These are phyloP conservation scores for Drosophila erecta DNA, from an alignment of 1,140 invertebrate species.

Conservation along the genomic window DNA sequence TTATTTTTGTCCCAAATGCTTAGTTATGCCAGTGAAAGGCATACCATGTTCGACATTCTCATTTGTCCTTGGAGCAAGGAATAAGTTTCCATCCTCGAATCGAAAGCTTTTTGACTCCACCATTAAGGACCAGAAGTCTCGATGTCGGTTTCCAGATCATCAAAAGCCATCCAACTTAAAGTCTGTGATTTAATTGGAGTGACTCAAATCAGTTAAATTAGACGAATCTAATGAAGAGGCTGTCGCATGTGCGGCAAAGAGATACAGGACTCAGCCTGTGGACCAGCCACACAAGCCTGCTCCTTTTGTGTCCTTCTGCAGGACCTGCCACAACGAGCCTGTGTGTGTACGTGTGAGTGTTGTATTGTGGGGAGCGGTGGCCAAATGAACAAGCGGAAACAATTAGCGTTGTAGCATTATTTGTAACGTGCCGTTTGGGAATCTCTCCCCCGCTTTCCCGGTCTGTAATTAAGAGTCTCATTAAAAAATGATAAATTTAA, in stretches of 20 bases:
- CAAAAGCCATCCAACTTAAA: constrained; percentile 26
- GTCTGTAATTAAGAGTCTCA: constrained; percentile 80
- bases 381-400: constrained; percentile 81
- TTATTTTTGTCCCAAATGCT: neutral
- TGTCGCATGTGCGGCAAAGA: constrained; percentile 36
- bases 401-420: constrained; percentile 80
- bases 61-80: constrained; percentile 5
- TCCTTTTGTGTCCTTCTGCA: constrained; percentile 17
- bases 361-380: constrained; percentile 21
- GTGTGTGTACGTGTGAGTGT: neutral
- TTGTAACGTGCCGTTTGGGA: constrained; percentile 68
- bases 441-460: constrained; percentile 14
- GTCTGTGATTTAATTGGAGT: constrained; percentile 62
- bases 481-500: constrained; percentile 84
- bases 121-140: constrained; percentile 11
- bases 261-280: constrained; percentile 53
- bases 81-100: neutral
- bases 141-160: constrained; percentile 7
- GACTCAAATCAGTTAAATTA: constrained; percentile 66
- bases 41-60: constrained; percentile 16
- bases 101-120: neutral
- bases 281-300: constrained; percentile 33
- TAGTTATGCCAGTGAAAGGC: neutral
- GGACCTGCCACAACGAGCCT: constrained; percentile 15
- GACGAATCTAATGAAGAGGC: constrained; percentile 68